Evolutionary conservation across 2,797 vertebrate species (phyloP).

Genomic region (Epinephelus coioides): DNA sequence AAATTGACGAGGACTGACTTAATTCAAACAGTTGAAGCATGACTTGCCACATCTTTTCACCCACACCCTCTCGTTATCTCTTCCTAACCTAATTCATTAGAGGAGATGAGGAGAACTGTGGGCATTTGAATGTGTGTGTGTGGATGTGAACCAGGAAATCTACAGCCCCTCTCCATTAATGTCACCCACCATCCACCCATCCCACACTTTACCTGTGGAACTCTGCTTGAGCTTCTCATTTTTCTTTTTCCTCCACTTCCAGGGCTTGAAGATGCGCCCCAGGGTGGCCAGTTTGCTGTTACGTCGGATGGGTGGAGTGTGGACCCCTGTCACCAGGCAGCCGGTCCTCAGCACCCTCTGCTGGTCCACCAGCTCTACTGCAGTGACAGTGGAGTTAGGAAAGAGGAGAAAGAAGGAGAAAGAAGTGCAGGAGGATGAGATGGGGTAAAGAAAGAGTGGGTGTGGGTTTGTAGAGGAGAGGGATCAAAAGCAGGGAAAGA

Average conservation of each 20-base stretch:
- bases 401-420: no score
- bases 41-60: conserved; percentile 10
- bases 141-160: not conserved
- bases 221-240: conserved; percentile 94
- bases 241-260: conserved; percentile 99
- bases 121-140: not conserved
- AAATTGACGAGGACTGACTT: conserved; percentile 2
- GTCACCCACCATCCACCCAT: not conserved
- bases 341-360: conserved; percentile 91
- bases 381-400: conserved; percentile 29
- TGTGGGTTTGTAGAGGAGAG: conserved; percentile 1
- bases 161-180: not conserved
- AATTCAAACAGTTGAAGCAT: conserved; percentile 2
- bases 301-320: conserved; percentile 94
- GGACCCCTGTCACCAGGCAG: conserved; percentile 92
- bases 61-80: conserved; percentile 26
- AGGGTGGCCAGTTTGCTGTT: conserved; percentile 97
- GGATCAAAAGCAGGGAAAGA: conserved; percentile 10
- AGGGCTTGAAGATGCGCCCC: conserved; percentile 97
- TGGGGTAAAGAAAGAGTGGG: not conserved
- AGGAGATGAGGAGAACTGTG: conserved; percentile 1
- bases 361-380: conserved; percentile 92
- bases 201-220: conserved; percentile 81
- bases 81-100: conserved; percentile 21
- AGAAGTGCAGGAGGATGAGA: conserved; percentile 30